phyloP scores from a whole-genome alignment of 2,888 invertebrate species.

The Epicampocera succincta region DNA sequence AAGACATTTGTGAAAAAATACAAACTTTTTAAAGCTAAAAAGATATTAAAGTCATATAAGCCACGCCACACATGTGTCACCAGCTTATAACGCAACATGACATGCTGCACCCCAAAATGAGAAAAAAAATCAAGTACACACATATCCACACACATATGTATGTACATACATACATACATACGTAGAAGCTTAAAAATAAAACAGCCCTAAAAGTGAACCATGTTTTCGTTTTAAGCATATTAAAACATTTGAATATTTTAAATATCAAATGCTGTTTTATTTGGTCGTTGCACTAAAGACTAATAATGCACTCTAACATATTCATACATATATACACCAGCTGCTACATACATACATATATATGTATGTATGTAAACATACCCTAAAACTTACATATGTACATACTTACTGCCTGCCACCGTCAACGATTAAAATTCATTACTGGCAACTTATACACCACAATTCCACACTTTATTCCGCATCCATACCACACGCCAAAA shows the following conservation, averaged over 20 bases:
- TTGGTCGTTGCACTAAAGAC: conserved; percentile 61
- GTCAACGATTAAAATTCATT: conserved; percentile 60
- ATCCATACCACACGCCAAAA: conserved; percentile 57
- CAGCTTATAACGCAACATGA: conserved; percentile 62
- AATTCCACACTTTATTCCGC: conserved; percentile 37
- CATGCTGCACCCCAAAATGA: conserved; percentile 57
- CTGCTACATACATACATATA: not conserved
- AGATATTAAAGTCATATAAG: conserved; percentile 38
- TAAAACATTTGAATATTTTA: conserved; percentile 49
- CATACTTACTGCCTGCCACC: conserved; percentile 37
- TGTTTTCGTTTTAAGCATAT: conserved; percentile 35
- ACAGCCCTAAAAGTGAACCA: conserved; percentile 50
- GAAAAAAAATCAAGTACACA: conserved; percentile 13
- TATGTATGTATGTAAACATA: no score
- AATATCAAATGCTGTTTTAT: conserved; percentile 59
- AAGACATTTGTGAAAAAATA: conserved; percentile 35
- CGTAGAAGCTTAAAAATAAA: conserved; percentile 27
- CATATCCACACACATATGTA: not conserved
- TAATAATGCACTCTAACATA: conserved; percentile 34
- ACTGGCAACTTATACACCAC: conserved; percentile 45
- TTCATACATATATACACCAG: no score
- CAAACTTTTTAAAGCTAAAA: conserved; percentile 38
- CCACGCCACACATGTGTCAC: conserved; percentile 65
- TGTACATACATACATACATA: conserved; percentile 13
- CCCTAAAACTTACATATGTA: not conserved